A percentile compares a stretch with the other conserved stretches of the same genome.
These are phyloP conservation scores for Pocillopora damicornis DNA, from an alignment of 64 coral and sea anemone genomes.

Conservation along the genomic window DNA sequence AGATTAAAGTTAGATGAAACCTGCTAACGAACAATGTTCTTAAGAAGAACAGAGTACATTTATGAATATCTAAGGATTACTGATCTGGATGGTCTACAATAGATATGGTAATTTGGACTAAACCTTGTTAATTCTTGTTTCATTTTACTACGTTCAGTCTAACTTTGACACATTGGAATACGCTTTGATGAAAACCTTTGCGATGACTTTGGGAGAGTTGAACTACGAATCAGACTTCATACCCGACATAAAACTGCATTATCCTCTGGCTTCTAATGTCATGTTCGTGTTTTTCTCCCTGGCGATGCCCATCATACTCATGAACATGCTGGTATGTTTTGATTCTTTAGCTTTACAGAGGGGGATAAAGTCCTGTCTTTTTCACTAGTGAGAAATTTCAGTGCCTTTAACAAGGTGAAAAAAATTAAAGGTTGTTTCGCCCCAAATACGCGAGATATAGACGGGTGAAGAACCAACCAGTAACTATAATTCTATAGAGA, in stretches of 20 bases:
- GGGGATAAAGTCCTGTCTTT: too few species aligned
- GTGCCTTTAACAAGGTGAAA: too few species aligned
- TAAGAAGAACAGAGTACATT: too few species aligned
- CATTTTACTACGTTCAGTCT: neutral
- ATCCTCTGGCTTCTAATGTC: conserved; percentile 48
- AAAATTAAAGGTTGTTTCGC: too few species aligned
- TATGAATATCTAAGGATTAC: too few species aligned
- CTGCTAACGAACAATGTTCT: too few species aligned
- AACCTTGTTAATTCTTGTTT: neutral
- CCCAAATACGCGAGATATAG: too few species aligned
- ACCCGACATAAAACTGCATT: conserved; percentile 31
- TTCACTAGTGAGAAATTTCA: too few species aligned
- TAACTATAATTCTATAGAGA: too few species aligned
- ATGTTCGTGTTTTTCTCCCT: conserved; percentile 70
- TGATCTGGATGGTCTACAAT: too few species aligned
- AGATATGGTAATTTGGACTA: neutral
- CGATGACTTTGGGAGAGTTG: conserved; percentile 86
- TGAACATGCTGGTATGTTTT: conserved; percentile 92
- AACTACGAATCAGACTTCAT: conserved; percentile 63
- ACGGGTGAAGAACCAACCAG: too few species aligned
- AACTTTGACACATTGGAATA: conserved; percentile 36
- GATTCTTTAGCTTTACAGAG: neutral
- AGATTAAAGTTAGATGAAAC: too few species aligned
- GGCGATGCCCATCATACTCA: conserved; percentile 85
- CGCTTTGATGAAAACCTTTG: conserved; percentile 57